These are phyloP conservation scores for Pagetopsis macropterus DNA, from an alignment of 2,797 vertebrate species.

Conservation along the genomic window DNA sequence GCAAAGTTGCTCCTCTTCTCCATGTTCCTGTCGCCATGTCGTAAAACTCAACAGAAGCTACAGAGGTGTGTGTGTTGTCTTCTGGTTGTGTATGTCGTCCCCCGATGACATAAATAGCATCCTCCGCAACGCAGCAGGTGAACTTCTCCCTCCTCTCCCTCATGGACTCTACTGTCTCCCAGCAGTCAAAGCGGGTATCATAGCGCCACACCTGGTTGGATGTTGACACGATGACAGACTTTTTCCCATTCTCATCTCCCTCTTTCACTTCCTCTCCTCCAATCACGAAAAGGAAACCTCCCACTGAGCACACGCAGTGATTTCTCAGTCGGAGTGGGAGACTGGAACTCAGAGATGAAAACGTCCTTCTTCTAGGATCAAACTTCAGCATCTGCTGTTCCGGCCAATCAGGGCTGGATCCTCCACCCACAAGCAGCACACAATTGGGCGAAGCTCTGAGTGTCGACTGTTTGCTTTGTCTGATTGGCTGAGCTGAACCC, in stretches of 20 bases:
- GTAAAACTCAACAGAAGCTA: slow-evolving; percentile 90
- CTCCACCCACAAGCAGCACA: slow-evolving; percentile 90
- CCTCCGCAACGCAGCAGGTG: slow-evolving; percentile 86
- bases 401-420: slow-evolving; percentile 74
- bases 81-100: slow-evolving; percentile 74
- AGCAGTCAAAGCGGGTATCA: slow-evolving; percentile 90
- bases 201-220: slow-evolving; percentile 89
- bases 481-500: slow-evolving; percentile 86
- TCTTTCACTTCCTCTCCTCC: slow-evolving; percentile 86
- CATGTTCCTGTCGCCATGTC: slow-evolving; percentile 87
- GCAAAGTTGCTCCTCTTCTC: slow-evolving; percentile 82
- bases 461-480: slow-evolving; percentile 86
- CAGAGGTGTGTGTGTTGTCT: slow-evolving; percentile 50
- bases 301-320: slow-evolving; percentile 88
- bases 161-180: slow-evolving; percentile 87
- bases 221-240: slow-evolving; percentile 54
- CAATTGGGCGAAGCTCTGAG: slow-evolving; percentile 83
- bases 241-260: slow-evolving; percentile 66
- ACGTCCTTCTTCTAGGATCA: slow-evolving; percentile 85
- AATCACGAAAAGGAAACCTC: slow-evolving; percentile 92
- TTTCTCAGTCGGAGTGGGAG: slow-evolving; percentile 82
- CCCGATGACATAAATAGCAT: slow-evolving; percentile 88
- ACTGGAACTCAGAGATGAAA: slow-evolving; percentile 74
- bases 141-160: slow-evolving; percentile 89
- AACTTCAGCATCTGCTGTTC: slow-evolving; percentile 85